A percentile compares a stretch with the other conserved stretches of the same genome.
Evolutionary conservation across 2,797 vertebrate genomes (phyloP).

Genomic region (Orestias chungarensis): DNA sequence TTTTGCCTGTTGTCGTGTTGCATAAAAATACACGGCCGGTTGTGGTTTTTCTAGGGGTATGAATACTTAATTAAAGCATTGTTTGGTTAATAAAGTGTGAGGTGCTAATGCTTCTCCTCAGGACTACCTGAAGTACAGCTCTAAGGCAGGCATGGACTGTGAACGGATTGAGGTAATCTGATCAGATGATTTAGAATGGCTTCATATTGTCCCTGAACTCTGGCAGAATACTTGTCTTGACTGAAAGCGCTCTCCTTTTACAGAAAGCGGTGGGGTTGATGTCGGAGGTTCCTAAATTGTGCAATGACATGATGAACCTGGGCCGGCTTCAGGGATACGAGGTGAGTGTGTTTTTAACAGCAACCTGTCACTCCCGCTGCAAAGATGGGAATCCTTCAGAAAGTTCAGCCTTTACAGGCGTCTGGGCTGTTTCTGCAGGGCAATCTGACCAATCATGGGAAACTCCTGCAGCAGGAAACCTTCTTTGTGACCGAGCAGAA

Average conservation of each 20-base stretch:
- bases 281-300: slow-evolving; percentile 98
- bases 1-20: background rate
- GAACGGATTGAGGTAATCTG: slow-evolving; percentile 88
- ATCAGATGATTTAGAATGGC: background rate
- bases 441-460: slow-evolving; percentile 94
- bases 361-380: background rate
- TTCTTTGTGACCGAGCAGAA: slow-evolving; percentile 97
- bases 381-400: background rate
- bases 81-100: background rate
- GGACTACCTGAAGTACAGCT: slow-evolving; percentile 95
- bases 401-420: background rate
- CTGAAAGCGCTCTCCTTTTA: slow-evolving; percentile 5
- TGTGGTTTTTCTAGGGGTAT: background rate
- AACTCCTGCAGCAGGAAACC: slow-evolving; percentile 97
- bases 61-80: background rate
- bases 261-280: slow-evolving; percentile 98
- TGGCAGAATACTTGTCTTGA: background rate
- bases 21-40: background rate
- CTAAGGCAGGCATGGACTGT: slow-evolving; percentile 94
- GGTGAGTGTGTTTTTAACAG: slow-evolving; percentile 76
- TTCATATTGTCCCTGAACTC: background rate
- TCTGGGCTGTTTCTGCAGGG: slow-evolving; percentile 77
- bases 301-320: slow-evolving; percentile 99
- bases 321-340: slow-evolving; percentile 97
- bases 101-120: slow-evolving; percentile 36